Conservation (phyloP, 2,113 vertebrate genomes). For the Ondatra zibethicus region DNA sequence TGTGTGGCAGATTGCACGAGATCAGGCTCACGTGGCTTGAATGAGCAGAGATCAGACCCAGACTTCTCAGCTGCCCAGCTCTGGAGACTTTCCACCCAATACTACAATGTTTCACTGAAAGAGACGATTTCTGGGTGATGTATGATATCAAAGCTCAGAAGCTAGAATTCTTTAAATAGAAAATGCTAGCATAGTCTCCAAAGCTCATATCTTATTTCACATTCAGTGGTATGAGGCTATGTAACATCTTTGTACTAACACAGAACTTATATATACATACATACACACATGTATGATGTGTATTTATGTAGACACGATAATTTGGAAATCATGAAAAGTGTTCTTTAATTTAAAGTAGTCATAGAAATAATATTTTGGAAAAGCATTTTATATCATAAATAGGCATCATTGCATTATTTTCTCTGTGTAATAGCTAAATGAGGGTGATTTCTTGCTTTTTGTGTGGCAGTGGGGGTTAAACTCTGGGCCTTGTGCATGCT, state of each 20-base stretch:
- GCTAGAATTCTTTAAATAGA: conserved; percentile 8
- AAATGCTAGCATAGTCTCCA: background rate
- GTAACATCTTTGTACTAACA: background rate
- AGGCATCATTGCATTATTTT: background rate
- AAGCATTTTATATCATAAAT: background rate
- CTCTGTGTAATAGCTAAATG: background rate
- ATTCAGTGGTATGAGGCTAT: background rate
- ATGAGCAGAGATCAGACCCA: background rate
- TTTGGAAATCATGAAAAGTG: background rate
- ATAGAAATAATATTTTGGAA: background rate
- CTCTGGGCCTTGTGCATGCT: too few species aligned
- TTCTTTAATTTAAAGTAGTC: background rate
- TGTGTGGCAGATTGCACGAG: background rate
- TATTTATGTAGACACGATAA: background rate
- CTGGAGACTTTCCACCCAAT: too few species aligned
- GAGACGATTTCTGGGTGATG: background rate
- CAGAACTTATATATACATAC: background rate
- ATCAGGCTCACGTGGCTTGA: background rate
- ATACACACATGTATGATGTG: background rate
- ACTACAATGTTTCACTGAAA: background rate
- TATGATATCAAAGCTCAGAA: background rate
- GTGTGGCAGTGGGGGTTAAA: background rate
- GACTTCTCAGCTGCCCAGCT: too few species aligned
- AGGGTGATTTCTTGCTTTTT: background rate
- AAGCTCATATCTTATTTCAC: background rate